These are phyloP conservation scores for Eptatretus burgeri DNA, from an alignment of 2,113 vertebrate species.

Conservation along the genomic window DNA sequence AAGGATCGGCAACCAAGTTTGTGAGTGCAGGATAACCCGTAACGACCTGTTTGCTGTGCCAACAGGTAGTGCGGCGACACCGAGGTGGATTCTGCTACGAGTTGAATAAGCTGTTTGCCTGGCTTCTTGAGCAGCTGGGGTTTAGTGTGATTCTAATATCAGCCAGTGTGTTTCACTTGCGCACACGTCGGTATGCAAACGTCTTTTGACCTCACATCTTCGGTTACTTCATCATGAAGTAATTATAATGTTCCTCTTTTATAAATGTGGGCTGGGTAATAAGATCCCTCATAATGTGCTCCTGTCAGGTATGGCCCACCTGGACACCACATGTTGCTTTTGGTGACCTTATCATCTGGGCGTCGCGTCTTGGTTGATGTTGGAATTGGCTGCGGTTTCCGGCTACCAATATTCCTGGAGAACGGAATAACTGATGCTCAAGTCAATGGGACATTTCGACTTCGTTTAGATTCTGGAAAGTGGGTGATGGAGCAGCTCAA, in stretches of 20 bases:
- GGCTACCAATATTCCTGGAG: constrained; percentile 19
- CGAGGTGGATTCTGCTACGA: constrained; percentile 27
- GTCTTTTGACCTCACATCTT: too few relatives aligned
- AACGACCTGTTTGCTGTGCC: neutral
- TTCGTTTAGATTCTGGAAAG: constrained; percentile 10
- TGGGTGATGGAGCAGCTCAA: too few relatives aligned
- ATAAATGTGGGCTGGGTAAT: too few relatives aligned
- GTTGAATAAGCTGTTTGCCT: constrained; percentile 24
- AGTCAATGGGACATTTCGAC: constrained; percentile 17
- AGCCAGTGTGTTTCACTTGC: constrained; percentile 15
- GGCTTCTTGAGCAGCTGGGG: constrained; percentile 20
- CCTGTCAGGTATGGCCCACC: too few relatives aligned
- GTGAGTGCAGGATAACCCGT: neutral
- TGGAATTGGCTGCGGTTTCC: constrained; percentile 16
- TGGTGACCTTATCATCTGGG: too few relatives aligned
- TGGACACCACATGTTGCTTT: too few relatives aligned
- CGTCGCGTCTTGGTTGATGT: constrained; percentile 15
- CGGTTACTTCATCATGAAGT: too few relatives aligned
- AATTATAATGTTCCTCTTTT: too few relatives aligned
- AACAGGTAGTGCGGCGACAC: neutral
- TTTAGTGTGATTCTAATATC: constrained; percentile 17
- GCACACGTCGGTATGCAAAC: constrained; percentile 14
- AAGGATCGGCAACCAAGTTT: too few relatives aligned
- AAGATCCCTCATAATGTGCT: too few relatives aligned
- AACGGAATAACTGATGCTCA: constrained; percentile 15